Percentiles rank a stretch among this genome's conserved stretches.
phyloP scores from a whole-genome alignment of 2,888 invertebrate genomes.

The Cerceris rybyensis region DNA sequence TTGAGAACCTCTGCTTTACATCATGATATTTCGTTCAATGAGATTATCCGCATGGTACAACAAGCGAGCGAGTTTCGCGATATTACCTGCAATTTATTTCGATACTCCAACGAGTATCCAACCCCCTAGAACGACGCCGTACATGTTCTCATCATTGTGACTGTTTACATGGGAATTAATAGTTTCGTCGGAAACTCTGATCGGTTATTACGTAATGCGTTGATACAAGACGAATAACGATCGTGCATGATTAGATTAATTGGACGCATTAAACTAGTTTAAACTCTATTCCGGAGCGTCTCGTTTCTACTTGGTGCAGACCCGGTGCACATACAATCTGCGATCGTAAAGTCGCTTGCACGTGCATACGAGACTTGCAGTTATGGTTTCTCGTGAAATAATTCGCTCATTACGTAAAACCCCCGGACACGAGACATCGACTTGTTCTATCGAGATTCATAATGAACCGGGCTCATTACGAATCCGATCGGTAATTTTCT shows the following conservation, averaged over 20 bases:
- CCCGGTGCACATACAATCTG: constrained; percentile 33
- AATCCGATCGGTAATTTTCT: too few relatives aligned
- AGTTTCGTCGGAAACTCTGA: constrained; percentile 42
- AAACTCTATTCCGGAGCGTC: constrained; percentile 33
- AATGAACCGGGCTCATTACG: neutral
- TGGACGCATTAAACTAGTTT: constrained; percentile 69
- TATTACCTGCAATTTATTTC: too few relatives aligned
- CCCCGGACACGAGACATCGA: neutral
- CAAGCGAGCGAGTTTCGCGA: too few relatives aligned
- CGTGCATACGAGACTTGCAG: constrained; percentile 8
- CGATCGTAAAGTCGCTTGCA: constrained; percentile 31
- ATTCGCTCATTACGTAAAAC: constrained; percentile 33
- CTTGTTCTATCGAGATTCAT: neutral
- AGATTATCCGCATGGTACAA: too few relatives aligned
- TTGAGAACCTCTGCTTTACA: too few relatives aligned
- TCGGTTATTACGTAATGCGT: constrained; percentile 52
- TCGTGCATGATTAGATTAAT: constrained; percentile 71
- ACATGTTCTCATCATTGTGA: neutral
- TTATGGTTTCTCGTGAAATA: constrained; percentile 30
- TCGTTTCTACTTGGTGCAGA: constrained; percentile 25
- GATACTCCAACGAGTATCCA: neutral
- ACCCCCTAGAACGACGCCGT: neutral
- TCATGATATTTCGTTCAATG: too few relatives aligned
- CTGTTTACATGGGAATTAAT: constrained; percentile 48
- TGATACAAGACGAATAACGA: constrained; percentile 59